Conservation (phyloP, 2,797 vertebrate genomes). For the Etheostoma perlongum region DNA sequence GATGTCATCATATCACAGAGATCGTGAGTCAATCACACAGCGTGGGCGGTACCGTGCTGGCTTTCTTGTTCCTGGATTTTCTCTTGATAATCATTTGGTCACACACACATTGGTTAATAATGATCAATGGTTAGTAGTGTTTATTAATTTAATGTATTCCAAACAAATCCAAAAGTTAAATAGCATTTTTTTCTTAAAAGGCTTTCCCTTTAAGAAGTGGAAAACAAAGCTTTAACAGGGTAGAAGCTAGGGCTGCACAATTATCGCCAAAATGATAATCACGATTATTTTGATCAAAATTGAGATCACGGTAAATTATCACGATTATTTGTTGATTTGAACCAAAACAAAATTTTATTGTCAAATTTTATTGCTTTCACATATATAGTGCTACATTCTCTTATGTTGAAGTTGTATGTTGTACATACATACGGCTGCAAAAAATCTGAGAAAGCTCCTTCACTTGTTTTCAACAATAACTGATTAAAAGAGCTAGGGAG, state of each 20-base stretch:
- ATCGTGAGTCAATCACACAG: conserved; percentile 17
- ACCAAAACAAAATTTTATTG: too few species aligned
- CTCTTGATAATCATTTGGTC: conserved; percentile 25
- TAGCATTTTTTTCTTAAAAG: background rate
- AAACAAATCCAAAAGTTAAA: background rate
- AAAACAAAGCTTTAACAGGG: background rate
- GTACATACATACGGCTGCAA: too few species aligned
- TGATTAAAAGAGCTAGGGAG: too few species aligned
- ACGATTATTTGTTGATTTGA: too few species aligned
- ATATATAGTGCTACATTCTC: too few species aligned
- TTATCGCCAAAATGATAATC: too few species aligned
- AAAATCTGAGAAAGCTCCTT: too few species aligned
- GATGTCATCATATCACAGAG: background rate
- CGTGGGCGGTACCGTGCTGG: conserved; percentile 14
- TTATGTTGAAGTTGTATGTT: too few species aligned
- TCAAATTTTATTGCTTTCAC: too few species aligned
- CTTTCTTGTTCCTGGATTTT: conserved; percentile 24
- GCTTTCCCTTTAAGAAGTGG: background rate
- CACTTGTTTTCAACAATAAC: too few species aligned
- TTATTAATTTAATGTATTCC: background rate
- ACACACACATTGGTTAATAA: conserved; percentile 17
- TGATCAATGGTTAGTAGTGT: background rate
- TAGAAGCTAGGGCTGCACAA: background rate
- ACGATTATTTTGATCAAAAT: too few species aligned
- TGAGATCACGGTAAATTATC: too few species aligned